These are phyloP conservation scores for Taxidea taxus DNA, from an alignment of 2,113 vertebrate genomes.

Conservation along the genomic window DNA sequence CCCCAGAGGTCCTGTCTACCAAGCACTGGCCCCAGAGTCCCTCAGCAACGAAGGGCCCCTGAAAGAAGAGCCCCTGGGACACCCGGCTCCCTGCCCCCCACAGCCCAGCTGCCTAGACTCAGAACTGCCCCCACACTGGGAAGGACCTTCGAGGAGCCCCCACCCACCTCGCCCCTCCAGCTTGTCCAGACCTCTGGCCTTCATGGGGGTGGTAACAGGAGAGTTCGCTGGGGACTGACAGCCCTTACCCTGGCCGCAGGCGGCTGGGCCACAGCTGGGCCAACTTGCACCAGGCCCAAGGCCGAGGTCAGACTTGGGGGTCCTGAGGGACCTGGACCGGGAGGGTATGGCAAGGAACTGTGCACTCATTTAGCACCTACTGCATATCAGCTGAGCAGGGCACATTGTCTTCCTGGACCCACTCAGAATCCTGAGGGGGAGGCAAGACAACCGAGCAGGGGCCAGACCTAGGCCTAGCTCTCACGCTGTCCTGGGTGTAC, in stretches of 20 bases:
- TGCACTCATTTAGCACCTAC: neutral
- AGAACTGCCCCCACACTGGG: neutral
- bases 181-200: neutral
- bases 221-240: neutral
- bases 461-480: neutral
- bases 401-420: rapidly evolving
- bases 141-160: neutral
- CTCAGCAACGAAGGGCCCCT: neutral
- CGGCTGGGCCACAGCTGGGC: neutral
- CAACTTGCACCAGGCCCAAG: neutral
- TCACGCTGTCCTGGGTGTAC: neutral
- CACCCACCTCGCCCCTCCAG: rapidly evolving
- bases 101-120: neutral
- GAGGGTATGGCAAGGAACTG: too few species aligned
- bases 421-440: neutral
- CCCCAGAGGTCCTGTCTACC: neutral
- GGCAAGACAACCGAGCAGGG: neutral
- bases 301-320: neutral
- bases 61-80: neutral
- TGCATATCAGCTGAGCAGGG: neutral
- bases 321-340: neutral
- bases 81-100: neutral
- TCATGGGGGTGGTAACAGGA: neutral
- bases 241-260: neutral
- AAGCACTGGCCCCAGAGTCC: neutral